Evolutionary conservation across 1,140 invertebrate genomes (phyloP), one percentile per base, ranked within the genome.

Genomic region (Drosophila bipectinata): DNA sequence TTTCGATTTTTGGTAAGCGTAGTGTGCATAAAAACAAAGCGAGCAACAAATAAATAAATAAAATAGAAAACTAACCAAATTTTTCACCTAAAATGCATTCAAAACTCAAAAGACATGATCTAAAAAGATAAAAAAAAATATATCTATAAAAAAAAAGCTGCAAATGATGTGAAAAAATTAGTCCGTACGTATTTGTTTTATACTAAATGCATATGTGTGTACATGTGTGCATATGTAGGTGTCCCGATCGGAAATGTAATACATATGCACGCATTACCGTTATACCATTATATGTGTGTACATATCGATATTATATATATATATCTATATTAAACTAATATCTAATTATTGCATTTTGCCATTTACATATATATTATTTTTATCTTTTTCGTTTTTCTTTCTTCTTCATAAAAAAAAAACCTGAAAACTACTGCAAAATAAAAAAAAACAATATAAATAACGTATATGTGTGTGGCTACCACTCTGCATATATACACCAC

Each of bases 311-410:
- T 83, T 89, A 85, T 78, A 83, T 75, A 82, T 83, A 89, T 85
- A 90, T 91, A 89, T 90, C 63, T 85, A 85, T 85, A 79, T 79
- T 90, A 91, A 81, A 82, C 84, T 84, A 85, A 87, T 90, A 88
- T 84, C 82, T 91, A 88, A 91, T 90, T 91, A 91, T 91, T 91
- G 90, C 90, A 91, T 91, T 91, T 91, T 91, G 90, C 85, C 88
- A 91, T 91, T 91, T 91, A 91, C 79, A 91, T 90, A 85, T 85
- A 84, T 85, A 89, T 91, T 87, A 87, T 90, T 87, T 91, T 91
- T 91, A 88, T 90, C 79, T 91, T 91, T 91, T 91, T 87, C 81
- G 76, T 90, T 91, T 91, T 91, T 91, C 90, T 91, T 91, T 91
- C 90, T 91, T 91, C 90, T 91, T 91, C 90, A 91, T 91, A 75